These are phyloP conservation scores for Parthenolecanium corni DNA, from an alignment of 2,888 invertebrate genomes.

Conservation along the genomic window DNA sequence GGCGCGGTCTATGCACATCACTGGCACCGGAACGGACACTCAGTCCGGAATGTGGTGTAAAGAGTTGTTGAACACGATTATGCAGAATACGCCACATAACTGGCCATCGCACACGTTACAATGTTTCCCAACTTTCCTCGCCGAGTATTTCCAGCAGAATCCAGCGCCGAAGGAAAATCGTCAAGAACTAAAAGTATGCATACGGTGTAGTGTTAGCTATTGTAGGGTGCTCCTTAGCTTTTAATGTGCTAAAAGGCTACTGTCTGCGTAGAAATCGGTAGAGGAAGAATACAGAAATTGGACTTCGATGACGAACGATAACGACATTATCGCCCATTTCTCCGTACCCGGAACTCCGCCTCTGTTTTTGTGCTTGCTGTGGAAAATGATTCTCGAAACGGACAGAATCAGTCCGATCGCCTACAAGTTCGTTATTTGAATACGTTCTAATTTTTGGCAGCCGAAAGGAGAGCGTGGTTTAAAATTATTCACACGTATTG, in stretches of 20 bases:
- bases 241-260: neutral
- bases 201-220: neutral
- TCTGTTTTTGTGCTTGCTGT: conserved; percentile 80
- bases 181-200: conserved; percentile 58
- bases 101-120: conserved; percentile 89
- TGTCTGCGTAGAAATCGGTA: conserved; percentile 54
- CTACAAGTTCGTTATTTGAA: conserved; percentile 58
- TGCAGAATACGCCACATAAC: conserved; percentile 87
- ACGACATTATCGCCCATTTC: conserved; percentile 90
- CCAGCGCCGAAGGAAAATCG: conserved; percentile 79
- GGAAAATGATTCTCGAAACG: conserved; percentile 92
- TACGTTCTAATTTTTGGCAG: no score
- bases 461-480: no score
- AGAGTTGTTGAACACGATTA: conserved; percentile 76
- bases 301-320: conserved; percentile 94
- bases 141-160: conserved; percentile 78
- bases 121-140: conserved; percentile 79
- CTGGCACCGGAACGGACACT: conserved; percentile 44
- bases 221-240: neutral
- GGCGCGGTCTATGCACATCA: conserved; percentile 87
- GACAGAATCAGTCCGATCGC: conserved; percentile 87
- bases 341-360: conserved; percentile 85
- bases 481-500: no score
- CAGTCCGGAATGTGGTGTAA: conserved; percentile 72
- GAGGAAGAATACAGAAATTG: conserved; percentile 94